These are phyloP conservation scores for Tenualosa ilisha DNA, from an alignment of 2,797 vertebrate genomes.

Conservation along the genomic window DNA sequence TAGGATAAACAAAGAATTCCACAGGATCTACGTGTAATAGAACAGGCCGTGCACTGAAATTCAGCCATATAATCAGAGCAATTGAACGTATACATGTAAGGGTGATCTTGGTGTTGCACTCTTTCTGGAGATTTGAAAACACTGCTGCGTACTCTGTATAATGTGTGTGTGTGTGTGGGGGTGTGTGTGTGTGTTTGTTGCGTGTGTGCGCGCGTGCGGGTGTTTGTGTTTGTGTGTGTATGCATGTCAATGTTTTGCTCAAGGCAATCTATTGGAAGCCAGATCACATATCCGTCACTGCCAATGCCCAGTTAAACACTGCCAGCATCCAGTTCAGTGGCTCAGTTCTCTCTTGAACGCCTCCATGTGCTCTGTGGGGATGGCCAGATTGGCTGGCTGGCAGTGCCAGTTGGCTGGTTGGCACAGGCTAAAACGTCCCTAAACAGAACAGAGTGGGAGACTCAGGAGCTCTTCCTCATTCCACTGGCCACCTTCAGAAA, in stretches of 20 bases:
- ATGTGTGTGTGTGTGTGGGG: conserved; percentile 11
- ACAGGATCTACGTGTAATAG: background rate
- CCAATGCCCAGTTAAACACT: background rate
- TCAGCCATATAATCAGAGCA: background rate
- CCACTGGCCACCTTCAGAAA: background rate
- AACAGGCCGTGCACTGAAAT: background rate
- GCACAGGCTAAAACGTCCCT: background rate
- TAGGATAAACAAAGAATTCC: no score
- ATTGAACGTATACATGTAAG: no score
- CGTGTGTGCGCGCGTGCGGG: background rate
- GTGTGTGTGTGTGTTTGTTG: background rate
- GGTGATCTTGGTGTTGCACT: background rate
- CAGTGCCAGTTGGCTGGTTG: background rate
- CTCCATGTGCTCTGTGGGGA: background rate
- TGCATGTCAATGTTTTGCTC: conserved; percentile 28
- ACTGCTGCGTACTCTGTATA: background rate
- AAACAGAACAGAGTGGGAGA: background rate
- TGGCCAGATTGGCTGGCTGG: background rate
- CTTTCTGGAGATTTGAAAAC: background rate
- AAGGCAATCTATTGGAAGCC: conserved; percentile 14
- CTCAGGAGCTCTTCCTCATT: background rate
- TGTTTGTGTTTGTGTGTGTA: conserved; percentile 29
- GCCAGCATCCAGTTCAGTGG: background rate
- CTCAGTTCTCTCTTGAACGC: background rate
- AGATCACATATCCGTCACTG: background rate